A percentile compares a stretch with the other conserved stretches of the same genome.
phyloP scores from a whole-genome alignment of 2,113 vertebrate genomes.

The Sebastes fasciatus region DNA sequence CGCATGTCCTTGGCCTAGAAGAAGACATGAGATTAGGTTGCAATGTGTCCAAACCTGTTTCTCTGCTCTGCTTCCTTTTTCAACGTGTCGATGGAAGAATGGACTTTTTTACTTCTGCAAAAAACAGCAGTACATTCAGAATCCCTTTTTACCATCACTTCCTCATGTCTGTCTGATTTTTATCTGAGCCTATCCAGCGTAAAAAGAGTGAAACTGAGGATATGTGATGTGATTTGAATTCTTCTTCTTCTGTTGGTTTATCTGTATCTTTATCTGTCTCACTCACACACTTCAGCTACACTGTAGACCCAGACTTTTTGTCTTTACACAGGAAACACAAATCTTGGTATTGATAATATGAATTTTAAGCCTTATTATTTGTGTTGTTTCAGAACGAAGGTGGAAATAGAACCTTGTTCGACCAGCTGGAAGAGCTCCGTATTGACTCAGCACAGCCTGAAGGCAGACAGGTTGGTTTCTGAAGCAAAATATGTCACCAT shows the following conservation, averaged over 20 bases:
- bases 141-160: slow-evolving; percentile 30
- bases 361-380: slow-evolving; percentile 5
- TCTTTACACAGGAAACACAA: not conserved
- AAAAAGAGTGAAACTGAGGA: slow-evolving; percentile 40
- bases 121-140: slow-evolving; percentile 13
- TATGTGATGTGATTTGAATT: not conserved
- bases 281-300: not conserved
- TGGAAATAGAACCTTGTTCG: slow-evolving; percentile 68
- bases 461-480: slow-evolving; percentile 60
- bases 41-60: slow-evolving; percentile 65
- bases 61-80: slow-evolving; percentile 50
- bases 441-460: slow-evolving; percentile 49
- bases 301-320: not conserved
- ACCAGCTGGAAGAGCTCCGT: slow-evolving; percentile 76
- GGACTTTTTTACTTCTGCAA: slow-evolving; percentile 65
- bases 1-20: not conserved
- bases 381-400: slow-evolving; percentile 60
- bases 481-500: not conserved
- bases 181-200: not conserved
- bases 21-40: slow-evolving; percentile 24
- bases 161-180: slow-evolving; percentile 12
- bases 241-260: not conserved
- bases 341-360: not conserved
- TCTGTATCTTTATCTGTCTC: not conserved
- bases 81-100: not conserved